Conservation (phyloP, 2,888 invertebrate species). For the Danaus chrysippus region DNA sequence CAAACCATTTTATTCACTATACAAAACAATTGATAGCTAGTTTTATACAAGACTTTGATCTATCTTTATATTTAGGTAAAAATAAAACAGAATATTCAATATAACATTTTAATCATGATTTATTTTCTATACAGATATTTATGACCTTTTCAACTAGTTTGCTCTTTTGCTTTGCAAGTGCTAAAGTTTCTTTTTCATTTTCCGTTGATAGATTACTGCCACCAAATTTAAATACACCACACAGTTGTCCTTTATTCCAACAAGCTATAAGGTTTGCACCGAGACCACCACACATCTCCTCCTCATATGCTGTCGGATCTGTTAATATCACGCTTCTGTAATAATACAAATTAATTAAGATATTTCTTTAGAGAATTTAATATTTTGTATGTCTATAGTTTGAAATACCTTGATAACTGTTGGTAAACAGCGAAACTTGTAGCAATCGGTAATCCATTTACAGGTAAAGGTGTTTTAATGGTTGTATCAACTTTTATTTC, state of each 20-base stretch:
- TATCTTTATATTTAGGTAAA: neutral
- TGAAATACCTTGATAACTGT: conserved; percentile 67
- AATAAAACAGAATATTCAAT: conserved; percentile 1
- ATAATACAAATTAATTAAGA: conserved; percentile 32
- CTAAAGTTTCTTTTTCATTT: conserved; percentile 79
- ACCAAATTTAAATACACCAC: conserved; percentile 87
- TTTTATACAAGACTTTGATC: too few relatives aligned
- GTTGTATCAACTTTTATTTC: conserved; percentile 80
- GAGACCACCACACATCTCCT: conserved; percentile 83
- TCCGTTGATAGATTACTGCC: conserved; percentile 80
- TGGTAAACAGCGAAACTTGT: conserved; percentile 88
- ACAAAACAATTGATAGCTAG: too few relatives aligned
- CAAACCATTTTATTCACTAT: too few relatives aligned
- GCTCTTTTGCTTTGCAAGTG: conserved; percentile 79
- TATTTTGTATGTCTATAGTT: neutral
- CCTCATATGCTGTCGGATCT: conserved; percentile 93
- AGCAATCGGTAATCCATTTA: conserved; percentile 82
- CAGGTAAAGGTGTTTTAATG: conserved; percentile 72
- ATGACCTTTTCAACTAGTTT: conserved; percentile 69
- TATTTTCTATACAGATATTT: conserved; percentile 53
- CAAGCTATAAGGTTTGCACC: conserved; percentile 82
- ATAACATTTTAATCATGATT: conserved; percentile 31
- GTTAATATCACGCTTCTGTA: conserved; percentile 82
- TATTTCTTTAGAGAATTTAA: neutral
- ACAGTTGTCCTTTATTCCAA: conserved; percentile 80